These are phyloP conservation scores for Tonatia bakeri DNA, from an alignment of 2,113 vertebrate genomes.

Conservation along the genomic window DNA sequence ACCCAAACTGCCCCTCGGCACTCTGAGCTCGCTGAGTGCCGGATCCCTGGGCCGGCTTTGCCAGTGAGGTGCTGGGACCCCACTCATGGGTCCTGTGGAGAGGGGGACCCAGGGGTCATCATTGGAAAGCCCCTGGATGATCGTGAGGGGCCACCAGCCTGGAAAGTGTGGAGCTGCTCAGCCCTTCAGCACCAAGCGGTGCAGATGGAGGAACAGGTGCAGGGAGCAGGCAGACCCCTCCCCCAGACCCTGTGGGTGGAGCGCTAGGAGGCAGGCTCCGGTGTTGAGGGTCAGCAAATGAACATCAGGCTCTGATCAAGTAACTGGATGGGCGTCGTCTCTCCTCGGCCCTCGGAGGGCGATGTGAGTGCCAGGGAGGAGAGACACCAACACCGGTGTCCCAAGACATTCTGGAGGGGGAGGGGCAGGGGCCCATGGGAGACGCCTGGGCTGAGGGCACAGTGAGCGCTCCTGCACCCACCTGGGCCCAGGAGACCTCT, in stretches of 20 bases:
- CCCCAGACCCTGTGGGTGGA: too few relatives aligned
- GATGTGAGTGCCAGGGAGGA: background rate
- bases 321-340: background rate
- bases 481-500: background rate
- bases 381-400: background rate
- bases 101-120: accelerated
- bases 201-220: accelerated
- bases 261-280: background rate
- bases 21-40: too few relatives aligned
- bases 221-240: accelerated
- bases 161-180: background rate
- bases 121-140: too few relatives aligned
- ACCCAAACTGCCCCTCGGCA: accelerated
- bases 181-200: too few relatives aligned
- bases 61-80: background rate
- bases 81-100: accelerated
- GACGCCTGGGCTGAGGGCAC: background rate
- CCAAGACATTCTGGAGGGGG: background rate
- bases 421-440: background rate
- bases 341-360: background rate
- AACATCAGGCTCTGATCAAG: background rate
- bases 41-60: background rate
- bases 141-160: background rate
- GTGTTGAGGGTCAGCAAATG: too few relatives aligned
- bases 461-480: background rate